A percentile compares a stretch with the other conserved stretches of the same genome.
These are phyloP conservation scores for Sesia apiformis DNA, from an alignment of 2,888 invertebrate species.

Conservation along the genomic window DNA sequence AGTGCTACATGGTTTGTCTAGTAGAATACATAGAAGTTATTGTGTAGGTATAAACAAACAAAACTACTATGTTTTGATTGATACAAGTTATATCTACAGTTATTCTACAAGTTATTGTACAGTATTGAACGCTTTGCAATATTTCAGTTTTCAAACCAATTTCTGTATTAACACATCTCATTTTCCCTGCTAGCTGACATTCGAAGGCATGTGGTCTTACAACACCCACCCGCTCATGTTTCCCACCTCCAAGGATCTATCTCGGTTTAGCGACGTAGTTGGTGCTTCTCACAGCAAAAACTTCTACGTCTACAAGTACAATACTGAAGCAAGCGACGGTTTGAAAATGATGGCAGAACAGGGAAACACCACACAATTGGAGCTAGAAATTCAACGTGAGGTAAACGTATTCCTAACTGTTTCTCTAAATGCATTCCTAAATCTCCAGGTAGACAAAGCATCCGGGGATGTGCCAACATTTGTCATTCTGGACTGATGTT, in stretches of 20 bases:
- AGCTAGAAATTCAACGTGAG: conserved; percentile 45
- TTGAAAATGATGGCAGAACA: conserved; percentile 58
- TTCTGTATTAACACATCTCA: background rate
- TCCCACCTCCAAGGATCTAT: conserved; percentile 27
- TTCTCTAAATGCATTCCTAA: no score
- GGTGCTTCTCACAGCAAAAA: conserved; percentile 57
- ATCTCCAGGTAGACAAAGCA: no score
- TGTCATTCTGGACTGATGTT: no score
- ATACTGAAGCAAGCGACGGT: conserved; percentile 43
- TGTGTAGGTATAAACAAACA: no score
- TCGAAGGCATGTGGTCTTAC: conserved; percentile 55
- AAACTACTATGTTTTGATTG: no score
- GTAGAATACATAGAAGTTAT: no score
- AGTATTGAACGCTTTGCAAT: no score
- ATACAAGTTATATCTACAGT: no score
- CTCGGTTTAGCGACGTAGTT: conserved; percentile 57
- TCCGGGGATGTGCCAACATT: no score
- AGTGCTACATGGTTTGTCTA: no score
- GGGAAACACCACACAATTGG: conserved; percentile 57
- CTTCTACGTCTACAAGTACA: conserved; percentile 40
- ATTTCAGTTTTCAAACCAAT: no score
- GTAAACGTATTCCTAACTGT: conserved; percentile 16
- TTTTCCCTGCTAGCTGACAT: conserved; percentile 35
- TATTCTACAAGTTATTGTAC: no score
- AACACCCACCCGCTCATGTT: conserved; percentile 53